Percentiles rank a stretch among this genome's conserved stretches.
These are phyloP conservation scores for Oxyura jamaicensis DNA, from an alignment of 2,113 vertebrate genomes.

Conservation along the genomic window DNA sequence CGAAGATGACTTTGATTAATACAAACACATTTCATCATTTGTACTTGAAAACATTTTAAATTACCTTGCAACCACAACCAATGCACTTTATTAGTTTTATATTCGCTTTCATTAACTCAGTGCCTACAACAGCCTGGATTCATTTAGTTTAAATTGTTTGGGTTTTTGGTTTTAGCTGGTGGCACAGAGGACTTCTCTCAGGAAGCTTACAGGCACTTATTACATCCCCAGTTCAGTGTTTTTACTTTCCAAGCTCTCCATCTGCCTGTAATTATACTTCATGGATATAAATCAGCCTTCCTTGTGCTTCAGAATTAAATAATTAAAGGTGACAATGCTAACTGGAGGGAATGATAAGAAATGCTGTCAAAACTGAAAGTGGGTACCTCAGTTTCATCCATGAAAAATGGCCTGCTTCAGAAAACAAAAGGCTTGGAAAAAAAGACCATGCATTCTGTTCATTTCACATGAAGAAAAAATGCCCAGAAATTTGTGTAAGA, in stretches of 20 bases:
- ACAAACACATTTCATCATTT: conserved; percentile 61
- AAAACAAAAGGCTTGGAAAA: conserved; percentile 66
- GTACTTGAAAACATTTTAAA: conserved; percentile 34
- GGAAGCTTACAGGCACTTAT: not conserved
- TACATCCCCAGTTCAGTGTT: conserved; percentile 35
- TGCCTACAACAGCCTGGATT: not conserved
- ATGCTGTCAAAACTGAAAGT: conserved; percentile 44
- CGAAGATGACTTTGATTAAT: conserved; percentile 68
- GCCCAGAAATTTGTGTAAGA: conserved; percentile 48
- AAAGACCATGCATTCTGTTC: conserved; percentile 49
- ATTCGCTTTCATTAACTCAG: conserved; percentile 19
- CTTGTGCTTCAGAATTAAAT: conserved; percentile 67
- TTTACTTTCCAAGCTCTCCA: conserved; percentile 29
- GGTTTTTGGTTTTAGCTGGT: conserved; percentile 43
- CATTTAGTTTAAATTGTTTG: conserved; percentile 13
- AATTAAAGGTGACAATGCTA: conserved; percentile 59
- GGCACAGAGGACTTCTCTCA: not conserved
- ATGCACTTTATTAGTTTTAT: conserved; percentile 27
- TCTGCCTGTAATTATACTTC: conserved; percentile 59
- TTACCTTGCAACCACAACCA: conserved; percentile 34
- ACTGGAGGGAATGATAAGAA: conserved; percentile 63
- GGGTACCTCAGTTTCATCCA: conserved; percentile 54
- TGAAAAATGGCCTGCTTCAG: conserved; percentile 67
- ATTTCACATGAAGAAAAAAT: conserved; percentile 53
- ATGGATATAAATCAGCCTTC: conserved; percentile 56